These are phyloP conservation scores for Protobothrops flavoviridis DNA, from an alignment of 2,113 vertebrate species.

Conservation along the genomic window DNA sequence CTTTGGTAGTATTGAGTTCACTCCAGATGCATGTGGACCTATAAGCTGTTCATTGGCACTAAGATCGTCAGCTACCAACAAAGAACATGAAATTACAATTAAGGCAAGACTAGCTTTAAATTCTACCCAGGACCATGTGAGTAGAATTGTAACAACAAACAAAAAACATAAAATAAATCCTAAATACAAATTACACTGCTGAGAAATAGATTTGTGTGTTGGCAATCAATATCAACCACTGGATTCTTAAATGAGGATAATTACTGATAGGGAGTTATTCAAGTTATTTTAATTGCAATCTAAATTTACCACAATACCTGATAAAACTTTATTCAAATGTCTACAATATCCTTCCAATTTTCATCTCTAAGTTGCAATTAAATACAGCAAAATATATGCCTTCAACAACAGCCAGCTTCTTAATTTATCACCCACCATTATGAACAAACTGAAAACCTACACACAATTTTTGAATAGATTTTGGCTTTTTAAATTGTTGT, in stretches of 20 bases:
- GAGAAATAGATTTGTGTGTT: not conserved
- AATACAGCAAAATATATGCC: not conserved
- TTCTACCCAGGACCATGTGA: not conserved
- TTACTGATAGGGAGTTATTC: not conserved
- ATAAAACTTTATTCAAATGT: not conserved
- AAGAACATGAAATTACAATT: slow-evolving; percentile 17
- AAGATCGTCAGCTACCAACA: slow-evolving; percentile 87
- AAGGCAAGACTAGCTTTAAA: not conserved
- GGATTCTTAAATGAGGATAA: not conserved
- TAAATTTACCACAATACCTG: not conserved
- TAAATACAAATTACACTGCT: not conserved
- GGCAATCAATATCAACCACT: not conserved
- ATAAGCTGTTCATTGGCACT: slow-evolving; percentile 89
- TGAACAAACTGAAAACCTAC: not conserved
- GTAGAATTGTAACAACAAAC: not conserved
- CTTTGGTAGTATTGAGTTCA: slow-evolving; percentile 97
- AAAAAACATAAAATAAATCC: not conserved
- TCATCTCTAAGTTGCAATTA: not conserved
- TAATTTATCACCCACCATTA: not conserved
- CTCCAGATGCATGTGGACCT: slow-evolving; percentile 88
- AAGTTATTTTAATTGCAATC: not conserved
- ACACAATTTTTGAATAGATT: not conserved
- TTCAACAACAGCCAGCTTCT: not conserved
- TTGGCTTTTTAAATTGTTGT: not conserved
- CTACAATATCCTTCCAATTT: not conserved